Evolutionary conservation across 2,797 vertebrate genomes (phyloP).

Genomic region (Cephalopachus bancanus): DNA sequence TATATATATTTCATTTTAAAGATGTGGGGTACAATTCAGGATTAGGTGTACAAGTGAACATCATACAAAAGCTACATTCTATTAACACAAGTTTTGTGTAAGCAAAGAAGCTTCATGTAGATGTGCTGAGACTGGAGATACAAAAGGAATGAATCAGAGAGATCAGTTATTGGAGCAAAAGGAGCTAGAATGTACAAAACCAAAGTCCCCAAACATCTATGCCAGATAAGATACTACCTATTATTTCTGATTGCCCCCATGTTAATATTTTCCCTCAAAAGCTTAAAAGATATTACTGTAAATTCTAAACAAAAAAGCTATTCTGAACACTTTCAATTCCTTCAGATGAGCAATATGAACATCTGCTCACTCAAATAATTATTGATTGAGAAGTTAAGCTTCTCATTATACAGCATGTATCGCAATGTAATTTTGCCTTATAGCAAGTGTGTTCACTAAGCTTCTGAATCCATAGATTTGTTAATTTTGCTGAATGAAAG

Average conservation of each 20-base stretch:
- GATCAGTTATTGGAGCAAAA: background rate
- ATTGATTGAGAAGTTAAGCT: background rate
- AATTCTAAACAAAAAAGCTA: background rate
- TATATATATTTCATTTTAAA: too few species aligned
- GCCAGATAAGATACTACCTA: too few species aligned
- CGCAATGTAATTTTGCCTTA: background rate
- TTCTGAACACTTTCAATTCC: background rate
- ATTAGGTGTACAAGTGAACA: too few species aligned
- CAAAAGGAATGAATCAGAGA: background rate
- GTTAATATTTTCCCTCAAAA: background rate
- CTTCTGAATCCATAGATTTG: background rate
- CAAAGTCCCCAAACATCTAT: background rate
- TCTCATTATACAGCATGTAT: background rate
- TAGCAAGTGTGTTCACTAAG: background rate
- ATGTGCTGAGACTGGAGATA: background rate
- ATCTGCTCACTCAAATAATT: background rate
- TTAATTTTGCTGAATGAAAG: slow-evolving; percentile 5
- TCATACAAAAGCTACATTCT: background rate
- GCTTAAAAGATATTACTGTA: background rate
- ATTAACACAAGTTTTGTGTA: background rate
- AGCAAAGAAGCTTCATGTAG: background rate
- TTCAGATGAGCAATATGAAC: background rate
- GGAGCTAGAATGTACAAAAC: background rate
- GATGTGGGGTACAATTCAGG: too few species aligned
- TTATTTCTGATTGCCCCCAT: background rate